A percentile compares a stretch with the other conserved stretches of the same genome.
phyloP scores from a whole-genome alignment of 2,797 vertebrate genomes.

The Enteromius argenteus region DNA sequence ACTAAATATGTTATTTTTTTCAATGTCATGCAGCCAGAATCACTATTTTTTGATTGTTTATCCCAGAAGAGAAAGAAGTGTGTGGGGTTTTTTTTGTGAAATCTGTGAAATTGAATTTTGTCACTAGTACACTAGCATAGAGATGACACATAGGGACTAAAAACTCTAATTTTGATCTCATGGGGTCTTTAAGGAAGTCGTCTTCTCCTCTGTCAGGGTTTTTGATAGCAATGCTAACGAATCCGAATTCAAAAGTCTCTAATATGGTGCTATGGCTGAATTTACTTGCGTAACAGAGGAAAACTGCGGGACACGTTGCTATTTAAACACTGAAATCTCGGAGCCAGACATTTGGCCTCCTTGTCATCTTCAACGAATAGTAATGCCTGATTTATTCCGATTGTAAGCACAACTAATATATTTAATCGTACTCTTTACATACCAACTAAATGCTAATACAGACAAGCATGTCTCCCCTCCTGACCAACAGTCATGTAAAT shows the following conservation, averaged over 20 bases:
- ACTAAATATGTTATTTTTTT: background rate
- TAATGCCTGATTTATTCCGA: slow-evolving; percentile 27
- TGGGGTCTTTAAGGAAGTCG: slow-evolving; percentile 19
- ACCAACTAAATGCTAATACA: slow-evolving; percentile 17
- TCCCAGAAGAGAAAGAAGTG: background rate
- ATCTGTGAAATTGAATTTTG: background rate
- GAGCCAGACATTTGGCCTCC: slow-evolving; percentile 2
- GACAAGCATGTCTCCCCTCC: slow-evolving; percentile 23
- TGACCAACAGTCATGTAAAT: slow-evolving; percentile 37
- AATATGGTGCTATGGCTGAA: slow-evolving; percentile 47
- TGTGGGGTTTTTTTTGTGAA: background rate
- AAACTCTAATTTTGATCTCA: slow-evolving; percentile 30
- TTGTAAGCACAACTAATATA: slow-evolving; percentile 51
- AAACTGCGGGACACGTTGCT: slow-evolving; percentile 9
- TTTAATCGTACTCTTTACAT: slow-evolving; percentile 28
- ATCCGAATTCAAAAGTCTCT: slow-evolving; percentile 29
- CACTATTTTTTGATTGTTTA: background rate
- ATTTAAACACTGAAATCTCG: slow-evolving; percentile 30
- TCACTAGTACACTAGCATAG: slow-evolving; percentile 2
- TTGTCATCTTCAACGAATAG: slow-evolving; percentile 8
- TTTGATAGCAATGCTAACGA: slow-evolving; percentile 1
- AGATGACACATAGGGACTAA: slow-evolving; percentile 2
- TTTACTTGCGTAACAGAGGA: slow-evolving; percentile 3
- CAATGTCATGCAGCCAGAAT: background rate
- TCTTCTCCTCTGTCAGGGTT: slow-evolving; percentile 6